Evolutionary conservation across 1,140 invertebrate species (phyloP), one percentile per base, ranked within the genome.

Genomic region (Bombus superbus): DNA sequence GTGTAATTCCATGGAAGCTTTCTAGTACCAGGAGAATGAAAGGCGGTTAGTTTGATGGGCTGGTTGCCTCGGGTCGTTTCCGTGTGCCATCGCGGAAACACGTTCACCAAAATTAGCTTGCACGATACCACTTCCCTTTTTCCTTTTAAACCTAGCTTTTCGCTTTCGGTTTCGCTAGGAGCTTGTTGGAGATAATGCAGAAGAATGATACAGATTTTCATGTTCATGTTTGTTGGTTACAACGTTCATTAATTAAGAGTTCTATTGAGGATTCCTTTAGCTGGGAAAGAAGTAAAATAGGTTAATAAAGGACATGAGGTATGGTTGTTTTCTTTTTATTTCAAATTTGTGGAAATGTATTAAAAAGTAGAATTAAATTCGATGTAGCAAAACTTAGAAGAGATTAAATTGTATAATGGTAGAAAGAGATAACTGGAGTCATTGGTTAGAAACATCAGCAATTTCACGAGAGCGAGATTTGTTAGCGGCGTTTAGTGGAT

Each of bases 81-180:
- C 62, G 62, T 40, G 11, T 44, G 32, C 6, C 42, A 68, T 75
- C 76, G 40, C 62, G 76, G 76, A 66, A 78, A 44, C 25, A 35
- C n/a, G 28, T 47, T 47, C 42, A 47, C 25, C 9, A 68, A 79
- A 79, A 53, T 79, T 66, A 44, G 62, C n/a, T 40, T 18, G 5
- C n/a, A 5, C 2, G 25, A 75, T 57, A 3, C 28, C 9, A 35
- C 18, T 78, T 44, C 38, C 25, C 44, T 64, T n/a, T 59, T 42
- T 32, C 22, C 28, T 38, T 53, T 38, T 25, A 28, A 53, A 53
- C 18, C 3, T 42, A n/a, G 10, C n/a, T 42, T 32, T 44, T 32
- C 28, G 28, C 42, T 76, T 62, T 77, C 38, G 8, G 18, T 77
- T 40, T 32, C 40, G 28, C 40, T 13, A 8, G 4, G 5, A 15